Percentiles rank a stretch among this genome's conserved stretches.
Conservation (phyloP, 2,113 vertebrate genomes). For the Lucifuga dentata region DNA sequence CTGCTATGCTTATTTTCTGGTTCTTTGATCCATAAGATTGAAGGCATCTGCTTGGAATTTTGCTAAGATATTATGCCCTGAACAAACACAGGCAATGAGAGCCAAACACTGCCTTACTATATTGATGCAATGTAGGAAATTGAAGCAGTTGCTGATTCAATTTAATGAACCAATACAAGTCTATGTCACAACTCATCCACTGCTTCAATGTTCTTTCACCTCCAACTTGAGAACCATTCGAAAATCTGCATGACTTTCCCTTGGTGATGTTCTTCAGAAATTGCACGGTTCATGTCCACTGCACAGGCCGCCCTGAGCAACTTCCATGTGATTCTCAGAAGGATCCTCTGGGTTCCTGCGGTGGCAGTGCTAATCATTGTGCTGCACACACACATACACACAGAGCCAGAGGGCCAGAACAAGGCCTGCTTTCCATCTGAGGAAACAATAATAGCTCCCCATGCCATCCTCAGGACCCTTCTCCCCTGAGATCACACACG, state of each 20-base stretch:
- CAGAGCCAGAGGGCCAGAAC: slow-evolving; percentile 24
- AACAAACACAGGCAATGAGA: slow-evolving; percentile 28
- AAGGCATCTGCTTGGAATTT: slow-evolving; percentile 55
- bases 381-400: slow-evolving; percentile 26
- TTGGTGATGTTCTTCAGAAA: slow-evolving; percentile 27
- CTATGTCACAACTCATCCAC: slow-evolving; percentile 21
- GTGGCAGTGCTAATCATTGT: slow-evolving; percentile 63
- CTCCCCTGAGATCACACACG: slow-evolving; percentile 42
- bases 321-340: slow-evolving; percentile 40
- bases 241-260: slow-evolving; percentile 16
- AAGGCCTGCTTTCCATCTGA: slow-evolving; percentile 70
- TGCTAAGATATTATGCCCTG: slow-evolving; percentile 30
- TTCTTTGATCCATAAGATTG: slow-evolving; percentile 61
- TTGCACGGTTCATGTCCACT: not conserved
- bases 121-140: slow-evolving; percentile 25
- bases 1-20: slow-evolving; percentile 33
- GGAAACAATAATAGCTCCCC: slow-evolving; percentile 58
- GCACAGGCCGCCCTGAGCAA: slow-evolving; percentile 13
- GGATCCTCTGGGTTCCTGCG: slow-evolving; percentile 39
- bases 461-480: slow-evolving; percentile 41
- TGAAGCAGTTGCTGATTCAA: slow-evolving; percentile 23
- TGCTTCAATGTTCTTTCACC: slow-evolving; percentile 35
- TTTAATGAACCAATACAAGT: slow-evolving; percentile 34
- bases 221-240: slow-evolving; percentile 23
- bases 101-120: slow-evolving; percentile 35